These are phyloP conservation scores for Drosophila rhopaloa DNA, from an alignment of 1,140 invertebrate species.

Conservation along the genomic window DNA sequence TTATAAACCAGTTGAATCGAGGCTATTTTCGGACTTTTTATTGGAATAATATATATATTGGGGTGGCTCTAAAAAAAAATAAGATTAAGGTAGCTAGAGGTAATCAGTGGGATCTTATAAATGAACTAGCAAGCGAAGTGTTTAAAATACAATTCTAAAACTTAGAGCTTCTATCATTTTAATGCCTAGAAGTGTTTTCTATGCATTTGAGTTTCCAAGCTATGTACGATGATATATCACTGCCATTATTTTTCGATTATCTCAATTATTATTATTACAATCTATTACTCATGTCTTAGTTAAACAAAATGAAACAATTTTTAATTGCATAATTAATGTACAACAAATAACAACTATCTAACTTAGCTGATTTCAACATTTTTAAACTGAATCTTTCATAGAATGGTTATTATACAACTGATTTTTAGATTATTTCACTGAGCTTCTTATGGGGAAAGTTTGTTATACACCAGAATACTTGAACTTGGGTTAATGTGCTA, in stretches of 20 bases:
- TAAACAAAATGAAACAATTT: background rate
- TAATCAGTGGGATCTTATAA: background rate
- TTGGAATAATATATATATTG: background rate
- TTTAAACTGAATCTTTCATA: no score
- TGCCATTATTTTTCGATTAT: background rate
- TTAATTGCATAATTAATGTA: background rate
- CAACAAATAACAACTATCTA: no score
- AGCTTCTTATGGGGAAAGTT: no score
- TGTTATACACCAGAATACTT: background rate
- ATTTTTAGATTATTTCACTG: background rate
- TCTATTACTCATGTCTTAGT: background rate
- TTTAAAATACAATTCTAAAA: no score
- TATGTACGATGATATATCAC: background rate
- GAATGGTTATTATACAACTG: no score
- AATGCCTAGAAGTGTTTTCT: no score
- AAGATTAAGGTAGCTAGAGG: no score
- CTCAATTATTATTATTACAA: no score
- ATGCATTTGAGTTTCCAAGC: no score
- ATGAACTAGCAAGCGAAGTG: background rate
- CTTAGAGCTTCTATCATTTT: no score
- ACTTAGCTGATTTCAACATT: no score
- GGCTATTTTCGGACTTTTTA: background rate
- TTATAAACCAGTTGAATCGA: background rate
- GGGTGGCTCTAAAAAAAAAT: background rate
- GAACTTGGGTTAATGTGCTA: background rate